phyloP scores from a whole-genome alignment of 2,113 vertebrate genomes.

The Nesospiza acunhae region DNA sequence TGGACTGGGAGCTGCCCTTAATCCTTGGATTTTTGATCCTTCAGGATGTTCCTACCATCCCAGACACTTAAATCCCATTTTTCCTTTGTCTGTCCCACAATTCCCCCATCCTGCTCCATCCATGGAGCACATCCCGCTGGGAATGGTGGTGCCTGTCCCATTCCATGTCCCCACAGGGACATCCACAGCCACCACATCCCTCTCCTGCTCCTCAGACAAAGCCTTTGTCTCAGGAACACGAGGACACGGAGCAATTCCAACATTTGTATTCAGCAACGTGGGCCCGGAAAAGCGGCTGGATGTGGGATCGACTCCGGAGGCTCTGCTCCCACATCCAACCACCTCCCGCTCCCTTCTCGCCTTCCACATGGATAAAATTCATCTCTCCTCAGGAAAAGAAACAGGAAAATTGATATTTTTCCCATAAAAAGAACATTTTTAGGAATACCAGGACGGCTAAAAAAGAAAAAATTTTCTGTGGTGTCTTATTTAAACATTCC shows the following conservation, averaged over 20 bases:
- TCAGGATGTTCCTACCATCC: not conserved
- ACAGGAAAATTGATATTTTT: not conserved
- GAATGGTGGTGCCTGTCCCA: accelerated
- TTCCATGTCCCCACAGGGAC: accelerated
- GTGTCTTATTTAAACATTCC: constrained; percentile 21
- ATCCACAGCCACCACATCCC: not conserved
- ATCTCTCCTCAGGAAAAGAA: not conserved
- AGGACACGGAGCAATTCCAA: not conserved
- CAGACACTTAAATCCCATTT: accelerated
- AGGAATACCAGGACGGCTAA: not conserved
- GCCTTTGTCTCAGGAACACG: not conserved
- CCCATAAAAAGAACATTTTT: not conserved
- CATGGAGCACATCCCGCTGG: accelerated
- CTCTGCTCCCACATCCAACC: not conserved
- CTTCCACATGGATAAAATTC: not conserved
- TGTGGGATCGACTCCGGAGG: not conserved
- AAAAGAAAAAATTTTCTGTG: not conserved
- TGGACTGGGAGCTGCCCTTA: not conserved
- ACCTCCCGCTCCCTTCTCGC: not conserved
- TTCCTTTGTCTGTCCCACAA: not conserved
- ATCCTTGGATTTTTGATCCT: not conserved
- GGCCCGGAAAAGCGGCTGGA: not conserved
- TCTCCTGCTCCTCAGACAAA: not conserved
- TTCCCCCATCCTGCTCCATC: not conserved
- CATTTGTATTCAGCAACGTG: not conserved